Percentiles rank a stretch among this genome's conserved stretches.
phyloP scores from a whole-genome alignment of 2,888 invertebrate genomes.

The Ormyrus rosae region DNA sequence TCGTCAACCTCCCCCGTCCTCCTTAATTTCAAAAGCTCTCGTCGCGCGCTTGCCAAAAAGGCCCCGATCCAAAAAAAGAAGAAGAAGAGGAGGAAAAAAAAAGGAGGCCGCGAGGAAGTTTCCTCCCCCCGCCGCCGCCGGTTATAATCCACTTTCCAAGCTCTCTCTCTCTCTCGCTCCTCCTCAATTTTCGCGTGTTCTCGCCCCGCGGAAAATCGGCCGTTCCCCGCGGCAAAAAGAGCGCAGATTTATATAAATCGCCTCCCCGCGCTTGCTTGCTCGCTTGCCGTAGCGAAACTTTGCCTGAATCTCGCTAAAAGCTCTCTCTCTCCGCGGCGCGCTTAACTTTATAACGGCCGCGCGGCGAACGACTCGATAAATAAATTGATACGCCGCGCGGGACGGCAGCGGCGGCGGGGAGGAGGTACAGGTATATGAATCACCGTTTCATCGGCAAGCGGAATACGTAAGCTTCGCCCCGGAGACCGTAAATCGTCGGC shows the following conservation, averaged over 20 bases:
- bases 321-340: background rate
- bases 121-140: too few species aligned
- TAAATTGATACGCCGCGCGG: constrained; percentile 30
- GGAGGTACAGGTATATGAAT: constrained; percentile 9
- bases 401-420: background rate
- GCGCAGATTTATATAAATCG: constrained; percentile 44
- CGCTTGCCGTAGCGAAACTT: background rate
- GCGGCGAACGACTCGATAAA: constrained; percentile 26
- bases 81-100: too few species aligned
- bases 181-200: too few species aligned
- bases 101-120: too few species aligned
- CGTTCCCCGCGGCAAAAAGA: background rate
- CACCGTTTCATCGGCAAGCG: constrained; percentile 40
- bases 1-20: too few species aligned
- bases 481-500: constrained; percentile 26
- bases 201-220: too few species aligned
- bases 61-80: too few species aligned
- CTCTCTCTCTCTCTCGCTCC: too few species aligned
- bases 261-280: too few species aligned
- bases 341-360: constrained; percentile 12
- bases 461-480: background rate
- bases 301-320: constrained; percentile 40
- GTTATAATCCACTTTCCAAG: too few species aligned
- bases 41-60: too few species aligned
- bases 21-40: too few species aligned